Conservation (phyloP, 2,888 invertebrate species). For the Lithophane ornitopus region DNA sequence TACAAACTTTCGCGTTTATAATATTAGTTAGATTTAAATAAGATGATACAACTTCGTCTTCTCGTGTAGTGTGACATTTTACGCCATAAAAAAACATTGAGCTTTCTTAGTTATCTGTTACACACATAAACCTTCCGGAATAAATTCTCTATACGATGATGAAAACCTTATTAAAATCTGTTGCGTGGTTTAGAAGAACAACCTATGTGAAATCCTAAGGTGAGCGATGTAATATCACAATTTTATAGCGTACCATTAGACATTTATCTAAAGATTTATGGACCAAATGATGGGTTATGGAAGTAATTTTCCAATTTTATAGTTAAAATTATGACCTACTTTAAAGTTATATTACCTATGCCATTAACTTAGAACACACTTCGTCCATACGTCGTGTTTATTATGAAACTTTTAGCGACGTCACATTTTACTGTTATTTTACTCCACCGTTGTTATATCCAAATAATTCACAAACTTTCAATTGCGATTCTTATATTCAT, state of each 20-base stretch:
- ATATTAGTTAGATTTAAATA: too few species aligned
- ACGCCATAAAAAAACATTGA: too few species aligned
- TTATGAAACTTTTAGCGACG: slow-evolving; percentile 22
- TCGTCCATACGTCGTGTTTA: slow-evolving; percentile 13
- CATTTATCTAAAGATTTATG: slow-evolving; percentile 22
- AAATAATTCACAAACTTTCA: slow-evolving; percentile 24
- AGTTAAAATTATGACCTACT: slow-evolving; percentile 18
- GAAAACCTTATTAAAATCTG: too few species aligned
- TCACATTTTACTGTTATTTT: not conserved
- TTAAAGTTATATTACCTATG: slow-evolving; percentile 18
- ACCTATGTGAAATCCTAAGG: not conserved
- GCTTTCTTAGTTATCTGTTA: too few species aligned
- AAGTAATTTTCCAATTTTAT: slow-evolving; percentile 18
- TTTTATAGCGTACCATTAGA: slow-evolving; percentile 10
- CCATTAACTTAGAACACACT: slow-evolving; percentile 11
- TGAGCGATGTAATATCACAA: not conserved
- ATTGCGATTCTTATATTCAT: slow-evolving; percentile 27
- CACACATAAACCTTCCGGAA: too few species aligned
- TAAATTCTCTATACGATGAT: too few species aligned
- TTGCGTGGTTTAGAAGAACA: too few species aligned
- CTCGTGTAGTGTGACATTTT: too few species aligned
- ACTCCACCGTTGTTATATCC: slow-evolving; percentile 16
- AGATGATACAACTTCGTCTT: too few species aligned
- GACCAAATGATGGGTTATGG: not conserved
- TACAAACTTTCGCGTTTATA: too few species aligned